A percentile compares a stretch with the other conserved stretches of the same genome.
phyloP scores from a whole-genome alignment of 2,797 vertebrate species.

The Aeoliscus strigatus region DNA sequence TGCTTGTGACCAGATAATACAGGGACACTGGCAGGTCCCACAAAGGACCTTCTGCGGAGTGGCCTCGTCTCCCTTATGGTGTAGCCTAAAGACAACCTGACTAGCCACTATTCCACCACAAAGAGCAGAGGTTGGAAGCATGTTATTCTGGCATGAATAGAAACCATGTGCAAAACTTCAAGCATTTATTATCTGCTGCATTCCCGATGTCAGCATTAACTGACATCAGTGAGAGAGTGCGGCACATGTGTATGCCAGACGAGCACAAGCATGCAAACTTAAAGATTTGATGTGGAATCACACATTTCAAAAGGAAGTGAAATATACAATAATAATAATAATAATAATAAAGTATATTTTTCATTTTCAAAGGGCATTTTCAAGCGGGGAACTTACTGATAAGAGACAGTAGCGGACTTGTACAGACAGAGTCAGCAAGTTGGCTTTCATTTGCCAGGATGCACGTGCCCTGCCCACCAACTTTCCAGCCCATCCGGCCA shows the following conservation, averaged over 20 bases:
- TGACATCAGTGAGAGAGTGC: constrained; percentile 32
- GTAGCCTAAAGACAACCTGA: constrained; percentile 47
- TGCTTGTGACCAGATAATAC: no score
- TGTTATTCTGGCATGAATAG: constrained; percentile 33
- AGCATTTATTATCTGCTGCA: constrained; percentile 54
- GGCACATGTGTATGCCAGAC: constrained; percentile 55
- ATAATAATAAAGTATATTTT: background rate
- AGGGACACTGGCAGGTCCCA: no score
- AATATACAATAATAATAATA: background rate
- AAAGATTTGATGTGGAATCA: constrained; percentile 4
- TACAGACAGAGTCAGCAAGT: constrained; percentile 18
- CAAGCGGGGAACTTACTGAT: constrained; percentile 1
- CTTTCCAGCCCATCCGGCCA: constrained; percentile 33
- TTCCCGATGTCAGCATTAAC: constrained; percentile 54
- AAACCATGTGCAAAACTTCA: constrained; percentile 62
- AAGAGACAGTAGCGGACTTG: constrained; percentile 1
- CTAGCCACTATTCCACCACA: constrained; percentile 7
- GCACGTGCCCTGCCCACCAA: constrained; percentile 50
- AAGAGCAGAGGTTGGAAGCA: constrained; percentile 27
- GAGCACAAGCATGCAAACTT: constrained; percentile 7
- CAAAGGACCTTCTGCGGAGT: constrained; percentile 34
- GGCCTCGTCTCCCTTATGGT: constrained; percentile 18
- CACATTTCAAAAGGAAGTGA: background rate
- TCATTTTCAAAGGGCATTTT: background rate
- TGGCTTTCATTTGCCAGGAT: constrained; percentile 30